Evolutionary conservation across 2,797 vertebrate species (phyloP).

Genomic region (Otolemur crassicaudatus): DNA sequence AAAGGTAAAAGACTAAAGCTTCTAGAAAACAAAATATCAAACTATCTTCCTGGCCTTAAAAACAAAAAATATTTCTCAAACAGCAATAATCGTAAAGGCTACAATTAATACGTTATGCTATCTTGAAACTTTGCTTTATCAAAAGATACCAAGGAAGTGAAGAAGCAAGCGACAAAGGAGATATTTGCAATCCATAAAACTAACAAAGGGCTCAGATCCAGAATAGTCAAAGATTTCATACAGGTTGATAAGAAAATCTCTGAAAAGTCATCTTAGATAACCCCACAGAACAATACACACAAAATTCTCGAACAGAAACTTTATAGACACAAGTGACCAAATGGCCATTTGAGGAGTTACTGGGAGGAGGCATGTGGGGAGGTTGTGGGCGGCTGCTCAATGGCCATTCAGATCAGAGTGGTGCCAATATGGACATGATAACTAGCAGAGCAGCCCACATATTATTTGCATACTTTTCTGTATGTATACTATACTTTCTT

Average conservation of each 20-base stretch:
- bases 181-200: background rate
- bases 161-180: background rate
- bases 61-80: background rate
- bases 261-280: background rate
- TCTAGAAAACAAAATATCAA: constrained; percentile 1
- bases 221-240: background rate
- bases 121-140: background rate
- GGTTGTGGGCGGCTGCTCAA: no score
- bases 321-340: background rate
- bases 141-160: background rate
- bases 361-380: no score
- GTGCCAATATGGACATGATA: background rate
- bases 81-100: background rate
- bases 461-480: background rate
- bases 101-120: background rate
- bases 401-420: no score
- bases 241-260: background rate
- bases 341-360: background rate
- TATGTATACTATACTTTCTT: background rate
- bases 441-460: background rate
- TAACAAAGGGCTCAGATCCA: background rate
- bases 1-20: background rate
- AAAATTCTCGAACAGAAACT: background rate
- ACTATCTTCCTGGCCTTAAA: background rate
- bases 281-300: background rate